These are phyloP conservation scores for Euura saliciscinereae DNA, from an alignment of 1,140 invertebrate species.

Conservation along the genomic window DNA sequence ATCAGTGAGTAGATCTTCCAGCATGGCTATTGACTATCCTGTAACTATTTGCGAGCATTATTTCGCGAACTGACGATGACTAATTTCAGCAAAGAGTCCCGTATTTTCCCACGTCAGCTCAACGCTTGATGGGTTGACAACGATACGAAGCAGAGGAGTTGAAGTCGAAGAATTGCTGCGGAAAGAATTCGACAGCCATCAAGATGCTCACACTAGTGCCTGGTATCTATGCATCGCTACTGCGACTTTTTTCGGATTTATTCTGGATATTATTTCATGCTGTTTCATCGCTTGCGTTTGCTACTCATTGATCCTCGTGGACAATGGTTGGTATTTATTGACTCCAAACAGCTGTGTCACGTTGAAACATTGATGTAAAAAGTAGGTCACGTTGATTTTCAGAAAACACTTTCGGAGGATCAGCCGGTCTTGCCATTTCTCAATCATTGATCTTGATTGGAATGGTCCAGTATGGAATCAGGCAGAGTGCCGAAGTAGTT, in stretches of 20 bases:
- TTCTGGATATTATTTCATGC: constrained; percentile 39
- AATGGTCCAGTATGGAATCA: constrained; percentile 86
- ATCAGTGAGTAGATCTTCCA: constrained; percentile 46
- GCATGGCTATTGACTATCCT: no score
- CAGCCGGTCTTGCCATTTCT: constrained; percentile 82
- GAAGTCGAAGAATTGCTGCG: constrained; percentile 66
- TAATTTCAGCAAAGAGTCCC: no score
- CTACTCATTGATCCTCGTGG: constrained; percentile 25
- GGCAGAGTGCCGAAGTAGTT: constrained; percentile 84
- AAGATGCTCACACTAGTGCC: constrained; percentile 70
- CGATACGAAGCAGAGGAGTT: constrained; percentile 75
- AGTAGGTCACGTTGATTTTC: neutral
- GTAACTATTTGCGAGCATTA: neutral
- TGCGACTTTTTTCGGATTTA: constrained; percentile 62
- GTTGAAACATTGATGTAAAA: neutral
- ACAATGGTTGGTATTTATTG: constrained; percentile 36
- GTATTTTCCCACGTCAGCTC: constrained; percentile 74
- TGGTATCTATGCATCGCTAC: constrained; percentile 68
- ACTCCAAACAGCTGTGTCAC: neutral
- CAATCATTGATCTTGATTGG: constrained; percentile 83
- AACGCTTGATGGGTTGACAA: constrained; percentile 78
- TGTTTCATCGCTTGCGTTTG: constrained; percentile 38
- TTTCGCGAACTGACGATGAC: constrained; percentile 58
- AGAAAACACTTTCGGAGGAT: constrained; percentile 59
- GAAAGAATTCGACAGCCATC: constrained; percentile 71